phyloP scores from a whole-genome alignment of 1,140 invertebrate genomes.

The Lordiphosa collinella region DNA sequence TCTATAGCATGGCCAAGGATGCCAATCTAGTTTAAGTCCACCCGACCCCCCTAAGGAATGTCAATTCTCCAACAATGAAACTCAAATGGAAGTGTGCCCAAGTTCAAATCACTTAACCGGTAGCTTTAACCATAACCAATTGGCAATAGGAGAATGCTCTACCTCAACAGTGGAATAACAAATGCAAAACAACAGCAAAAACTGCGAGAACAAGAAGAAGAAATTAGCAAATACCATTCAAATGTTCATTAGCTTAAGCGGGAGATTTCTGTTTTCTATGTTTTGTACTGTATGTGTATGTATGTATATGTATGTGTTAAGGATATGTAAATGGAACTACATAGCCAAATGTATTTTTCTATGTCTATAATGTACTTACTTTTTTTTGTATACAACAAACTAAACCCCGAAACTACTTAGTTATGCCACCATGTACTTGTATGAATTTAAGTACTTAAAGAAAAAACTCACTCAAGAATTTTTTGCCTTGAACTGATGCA shows the following conservation, averaged over 20 bases:
- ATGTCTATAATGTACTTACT: slow-evolving; percentile 11
- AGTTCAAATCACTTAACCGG: slow-evolving; percentile 1
- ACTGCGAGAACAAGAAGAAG: not conserved
- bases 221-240: slow-evolving; percentile 8
- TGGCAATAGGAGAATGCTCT: slow-evolving; percentile 5
- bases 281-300: too few relatives aligned
- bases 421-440: not conserved
- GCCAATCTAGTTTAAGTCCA: slow-evolving; percentile 4
- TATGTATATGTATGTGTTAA: slow-evolving; percentile 1
- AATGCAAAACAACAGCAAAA: not conserved
- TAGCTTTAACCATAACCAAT: slow-evolving; percentile 1
- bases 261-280: not conserved
- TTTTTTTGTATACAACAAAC: slow-evolving; percentile 2
- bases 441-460: slow-evolving; percentile 2
- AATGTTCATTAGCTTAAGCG: slow-evolving; percentile 8
- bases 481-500: slow-evolving; percentile 6
- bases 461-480: slow-evolving; percentile 2
- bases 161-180: slow-evolving; percentile 3
- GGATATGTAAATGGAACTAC: not conserved
- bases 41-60: too few relatives aligned
- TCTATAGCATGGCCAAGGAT: slow-evolving; percentile 93
- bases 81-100: not conserved
- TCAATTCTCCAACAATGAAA: slow-evolving; percentile 2
- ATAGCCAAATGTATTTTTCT: slow-evolving; percentile 4
- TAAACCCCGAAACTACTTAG: not conserved